Evolutionary conservation across 2,888 invertebrate species (phyloP).

Genomic region (Rapana venosa): DNA sequence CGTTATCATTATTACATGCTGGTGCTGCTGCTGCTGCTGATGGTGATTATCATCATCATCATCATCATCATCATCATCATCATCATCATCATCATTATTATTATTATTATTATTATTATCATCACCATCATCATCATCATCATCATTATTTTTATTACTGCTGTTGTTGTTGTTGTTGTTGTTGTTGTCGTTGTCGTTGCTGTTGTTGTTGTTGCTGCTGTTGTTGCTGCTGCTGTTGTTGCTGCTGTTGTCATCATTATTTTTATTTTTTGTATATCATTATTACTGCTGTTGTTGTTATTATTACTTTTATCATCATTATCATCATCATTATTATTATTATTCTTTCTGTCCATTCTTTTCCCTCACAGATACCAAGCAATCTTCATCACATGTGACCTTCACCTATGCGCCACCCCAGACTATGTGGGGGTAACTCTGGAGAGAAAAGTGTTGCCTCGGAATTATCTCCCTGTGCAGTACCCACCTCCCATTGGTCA

Average conservation of each 20-base stretch:
- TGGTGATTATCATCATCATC: no score
- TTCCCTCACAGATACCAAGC: constrained; percentile 1
- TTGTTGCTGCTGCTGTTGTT: no score
- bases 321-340: not conserved
- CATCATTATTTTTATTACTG: no score
- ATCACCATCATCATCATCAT: no score
- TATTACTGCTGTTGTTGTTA: not conserved
- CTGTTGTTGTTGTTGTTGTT: no score
- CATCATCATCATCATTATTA: no score
- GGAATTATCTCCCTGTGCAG: constrained; percentile 1
- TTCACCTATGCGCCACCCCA: constrained; percentile 24
- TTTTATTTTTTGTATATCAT: not conserved
- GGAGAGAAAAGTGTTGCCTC: not conserved
- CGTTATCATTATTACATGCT: no score
- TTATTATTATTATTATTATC: no score
- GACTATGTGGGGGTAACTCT: constrained; percentile 23
- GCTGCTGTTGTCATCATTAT: not conserved
- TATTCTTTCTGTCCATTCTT: not conserved
- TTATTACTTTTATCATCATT: not conserved
- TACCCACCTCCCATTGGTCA: not conserved
- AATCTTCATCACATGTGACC: constrained; percentile 15
- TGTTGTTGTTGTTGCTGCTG: no score
- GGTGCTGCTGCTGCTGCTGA: no score
- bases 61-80: no score
- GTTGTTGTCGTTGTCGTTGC: no score